Conservation (phyloP, 2,113 vertebrate genomes). For the Jacana jacana region DNA sequence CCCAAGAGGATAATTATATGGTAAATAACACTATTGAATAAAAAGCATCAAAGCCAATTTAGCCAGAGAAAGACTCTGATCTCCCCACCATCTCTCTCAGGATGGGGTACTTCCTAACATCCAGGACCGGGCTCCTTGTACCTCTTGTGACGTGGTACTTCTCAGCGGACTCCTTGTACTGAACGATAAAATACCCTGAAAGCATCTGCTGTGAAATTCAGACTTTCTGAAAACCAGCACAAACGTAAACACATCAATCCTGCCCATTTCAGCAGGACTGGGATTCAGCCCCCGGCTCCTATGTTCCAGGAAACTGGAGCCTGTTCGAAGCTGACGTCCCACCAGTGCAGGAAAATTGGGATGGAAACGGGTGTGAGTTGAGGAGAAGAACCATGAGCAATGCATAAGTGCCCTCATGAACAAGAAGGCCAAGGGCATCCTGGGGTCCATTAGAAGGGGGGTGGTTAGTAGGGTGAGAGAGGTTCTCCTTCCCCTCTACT, state of each 20-base stretch:
- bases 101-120: not conserved
- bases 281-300: not conserved
- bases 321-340: not conserved
- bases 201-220: not conserved
- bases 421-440: too few species aligned
- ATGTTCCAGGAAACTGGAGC: not conserved
- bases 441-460: too few species aligned
- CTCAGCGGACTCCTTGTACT: not conserved
- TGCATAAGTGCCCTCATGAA: too few species aligned
- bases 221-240: not conserved
- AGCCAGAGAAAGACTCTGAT: not conserved
- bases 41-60: not conserved
- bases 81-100: not conserved
- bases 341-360: not conserved
- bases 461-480: too few species aligned
- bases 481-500: too few species aligned
- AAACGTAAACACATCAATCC: not conserved
- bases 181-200: not conserved
- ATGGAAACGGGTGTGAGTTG: not conserved
- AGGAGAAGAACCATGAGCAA: not conserved
- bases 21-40: not conserved
- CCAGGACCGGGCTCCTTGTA: not conserved
- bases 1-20: not conserved
- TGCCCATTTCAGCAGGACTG: not conserved
- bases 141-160: not conserved